Evolutionary conservation across 1,140 invertebrate genomes (phyloP).

Genomic region (Listronotus oregonensis): DNA sequence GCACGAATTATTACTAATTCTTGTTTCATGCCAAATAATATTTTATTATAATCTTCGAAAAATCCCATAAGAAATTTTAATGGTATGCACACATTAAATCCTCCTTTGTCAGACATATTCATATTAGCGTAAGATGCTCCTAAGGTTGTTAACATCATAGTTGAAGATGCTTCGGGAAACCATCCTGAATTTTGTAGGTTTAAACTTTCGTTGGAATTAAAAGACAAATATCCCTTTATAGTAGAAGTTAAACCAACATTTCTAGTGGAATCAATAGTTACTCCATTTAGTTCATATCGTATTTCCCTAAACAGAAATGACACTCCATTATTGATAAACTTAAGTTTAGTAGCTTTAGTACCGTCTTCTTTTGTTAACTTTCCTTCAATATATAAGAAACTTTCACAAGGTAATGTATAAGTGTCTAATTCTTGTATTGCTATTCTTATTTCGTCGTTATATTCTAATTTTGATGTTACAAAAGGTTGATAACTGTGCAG

Average conservation of each 20-base stretch:
- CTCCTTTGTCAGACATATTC: too few species aligned
- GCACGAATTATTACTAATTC: too few species aligned
- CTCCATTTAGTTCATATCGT: conserved; percentile 56
- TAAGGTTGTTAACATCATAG: too few species aligned
- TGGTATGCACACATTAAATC: too few species aligned
- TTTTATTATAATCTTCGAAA: too few species aligned
- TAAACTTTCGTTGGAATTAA: conserved; percentile 14
- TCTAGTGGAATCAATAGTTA: conserved; percentile 56
- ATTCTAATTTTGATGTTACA: conserved; percentile 26
- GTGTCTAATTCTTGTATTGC: conserved; percentile 40
- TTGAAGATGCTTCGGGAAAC: neutral
- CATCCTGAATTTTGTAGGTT: conserved; percentile 20
- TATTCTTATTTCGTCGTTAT: conserved; percentile 43
- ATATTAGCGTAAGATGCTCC: too few species aligned
- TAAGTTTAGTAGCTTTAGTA: conserved; percentile 36
- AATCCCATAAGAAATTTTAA: too few species aligned
- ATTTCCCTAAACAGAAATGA: conserved; percentile 57
- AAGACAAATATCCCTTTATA: conserved; percentile 54
- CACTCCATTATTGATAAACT: conserved; percentile 53
- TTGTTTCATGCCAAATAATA: too few species aligned
- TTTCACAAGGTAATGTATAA: conserved; percentile 38
- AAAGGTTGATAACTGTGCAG: conserved; percentile 36
- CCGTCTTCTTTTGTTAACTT: conserved; percentile 33
- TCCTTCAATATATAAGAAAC: conserved; percentile 46
- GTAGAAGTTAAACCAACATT: conserved; percentile 53